Evolutionary conservation across 2,113 vertebrate genomes (phyloP), one percentile per base, ranked within the genome.

Genomic region (Carlito syrichta): DNA sequence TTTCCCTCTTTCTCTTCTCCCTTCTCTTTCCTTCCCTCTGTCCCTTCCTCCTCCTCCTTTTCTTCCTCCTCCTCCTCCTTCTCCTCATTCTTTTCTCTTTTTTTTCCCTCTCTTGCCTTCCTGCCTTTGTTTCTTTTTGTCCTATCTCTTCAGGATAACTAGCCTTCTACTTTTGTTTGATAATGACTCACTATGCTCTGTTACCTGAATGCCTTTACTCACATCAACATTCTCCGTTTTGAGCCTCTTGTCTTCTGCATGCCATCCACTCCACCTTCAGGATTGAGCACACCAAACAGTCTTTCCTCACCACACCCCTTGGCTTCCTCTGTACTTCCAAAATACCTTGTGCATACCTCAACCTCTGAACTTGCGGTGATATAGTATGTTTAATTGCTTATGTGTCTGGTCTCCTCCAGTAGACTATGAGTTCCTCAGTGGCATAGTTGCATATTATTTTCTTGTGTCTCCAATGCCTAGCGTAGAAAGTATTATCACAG

Each of bases 11-110:
- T 40, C 13, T 48, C 10, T 40, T 85, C 22, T 19, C 25, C 22
- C 8, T 58, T 25, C 6, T 23, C 19, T 1, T 8, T n/a, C 19
- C 22, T 1, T 22, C 2, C 0, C 0, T 32, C n/a, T n/a, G n/a
- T 6, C 14, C 5, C 10, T 8, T 27, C 32, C 25, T n/a, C 16
- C 14, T 5, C 10, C 16, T 35, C 6, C 23, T 35, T 27, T 32
- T 48, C 2, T 30, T 30, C 83, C 27, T 50, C 7, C 10, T 43
- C 22, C 8, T 74, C 27, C 27, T 25, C 48, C 8, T 17, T 48
- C 16, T 1, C 40, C 52, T 25, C 35, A 1, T 10, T 19, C 10
- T 43, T 19, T 5, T 23, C 45, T 35, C 30, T 45, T 50, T 43
- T 58, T 8, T 78, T 3, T 60, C 19, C 76, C 63, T 91, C 45